Percentiles rank a stretch among this genome's conserved stretches.
phyloP scores from a whole-genome alignment of 53 echinoderm and acorn worm species.

The Holothuria scabra region DNA sequence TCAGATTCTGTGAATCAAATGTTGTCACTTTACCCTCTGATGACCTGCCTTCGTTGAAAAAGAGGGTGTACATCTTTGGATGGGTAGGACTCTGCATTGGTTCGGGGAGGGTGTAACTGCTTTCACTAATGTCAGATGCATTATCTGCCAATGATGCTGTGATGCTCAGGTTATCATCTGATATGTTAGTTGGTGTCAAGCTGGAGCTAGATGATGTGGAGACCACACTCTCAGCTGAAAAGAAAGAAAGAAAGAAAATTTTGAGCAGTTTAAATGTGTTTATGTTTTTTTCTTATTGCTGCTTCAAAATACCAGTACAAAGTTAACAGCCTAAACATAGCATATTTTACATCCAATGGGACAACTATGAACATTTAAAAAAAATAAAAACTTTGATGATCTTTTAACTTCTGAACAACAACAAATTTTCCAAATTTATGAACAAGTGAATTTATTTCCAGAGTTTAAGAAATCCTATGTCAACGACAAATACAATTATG shows the following conservation, averaged over 20 bases:
- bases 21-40: constrained; percentile 49
- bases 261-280: neutral
- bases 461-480: too few relatives aligned
- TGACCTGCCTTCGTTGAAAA: constrained; percentile 60
- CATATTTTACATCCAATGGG: too few relatives aligned
- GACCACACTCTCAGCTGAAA: constrained; percentile 30
- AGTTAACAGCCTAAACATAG: too few relatives aligned
- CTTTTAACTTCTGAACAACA: too few relatives aligned
- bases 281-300: too few relatives aligned
- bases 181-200: constrained; percentile 49
- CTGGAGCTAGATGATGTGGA: constrained; percentile 32
- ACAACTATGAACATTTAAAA: too few relatives aligned
- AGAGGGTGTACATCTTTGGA: constrained; percentile 84
- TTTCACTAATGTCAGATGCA: constrained; percentile 78
- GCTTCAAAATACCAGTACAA: too few relatives aligned
- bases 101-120: constrained; percentile 73
- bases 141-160: constrained; percentile 74
- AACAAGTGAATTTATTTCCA: too few relatives aligned
- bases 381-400: too few relatives aligned
- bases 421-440: too few relatives aligned
- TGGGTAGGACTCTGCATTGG: constrained; percentile 79
- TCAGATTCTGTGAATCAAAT: constrained; percentile 32
- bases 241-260: neutral
- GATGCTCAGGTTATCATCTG: constrained; percentile 69
- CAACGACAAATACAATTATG: too few relatives aligned